phyloP scores from a whole-genome alignment of 1,140 invertebrate genomes.

The Holotrichia oblita region DNA sequence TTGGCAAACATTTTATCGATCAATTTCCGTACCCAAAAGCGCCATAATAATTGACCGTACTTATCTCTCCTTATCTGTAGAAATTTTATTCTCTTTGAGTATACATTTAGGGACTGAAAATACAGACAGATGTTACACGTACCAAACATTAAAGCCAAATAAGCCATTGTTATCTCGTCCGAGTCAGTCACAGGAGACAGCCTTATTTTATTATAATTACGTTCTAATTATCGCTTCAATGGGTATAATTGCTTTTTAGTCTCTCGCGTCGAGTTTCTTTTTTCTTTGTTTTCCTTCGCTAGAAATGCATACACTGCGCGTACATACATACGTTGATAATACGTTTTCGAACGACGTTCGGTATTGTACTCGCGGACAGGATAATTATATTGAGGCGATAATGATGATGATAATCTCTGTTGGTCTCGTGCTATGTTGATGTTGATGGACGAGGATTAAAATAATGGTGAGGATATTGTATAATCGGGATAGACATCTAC shows the following conservation, averaged over 20 bases:
- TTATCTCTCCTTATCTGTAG: no score
- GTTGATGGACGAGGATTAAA: not conserved
- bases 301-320: not conserved
- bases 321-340: not conserved
- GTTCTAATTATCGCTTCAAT: constrained; percentile 33
- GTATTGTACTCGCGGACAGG: constrained; percentile 10
- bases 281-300: constrained; percentile 2
- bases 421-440: not conserved
- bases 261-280: not conserved
- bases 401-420: not conserved
- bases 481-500: not conserved
- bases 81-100: not conserved
- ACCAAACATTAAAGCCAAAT: constrained; percentile 13
- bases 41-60: no score
- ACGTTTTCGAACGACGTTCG: not conserved
- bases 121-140: constrained; percentile 9
- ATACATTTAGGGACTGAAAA: not conserved
- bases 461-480: constrained; percentile 1
- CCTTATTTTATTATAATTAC: constrained; percentile 32
- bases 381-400: not conserved
- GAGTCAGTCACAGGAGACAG: not conserved
- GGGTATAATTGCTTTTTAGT: constrained; percentile 29
- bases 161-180: constrained; percentile 25
- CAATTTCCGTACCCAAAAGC: no score
- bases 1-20: no score